Evolutionary conservation across 2,797 vertebrate genomes (phyloP).

Genomic region (Microchirus variegatus): DNA sequence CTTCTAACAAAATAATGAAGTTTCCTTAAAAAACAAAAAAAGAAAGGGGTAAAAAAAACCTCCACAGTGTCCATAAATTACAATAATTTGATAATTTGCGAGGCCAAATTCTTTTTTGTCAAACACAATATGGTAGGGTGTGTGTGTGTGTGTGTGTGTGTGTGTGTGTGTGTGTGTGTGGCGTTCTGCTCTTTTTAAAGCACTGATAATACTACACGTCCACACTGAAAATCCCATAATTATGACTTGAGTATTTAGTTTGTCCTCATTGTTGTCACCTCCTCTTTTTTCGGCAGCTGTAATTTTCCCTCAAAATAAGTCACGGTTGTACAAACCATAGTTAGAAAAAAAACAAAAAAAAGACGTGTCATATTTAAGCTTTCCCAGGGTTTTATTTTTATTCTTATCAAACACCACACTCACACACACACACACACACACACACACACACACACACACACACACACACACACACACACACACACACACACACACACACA

Average conservation of each 20-base stretch:
- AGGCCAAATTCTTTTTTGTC: not conserved
- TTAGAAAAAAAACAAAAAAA: not conserved
- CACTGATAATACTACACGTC: not conserved
- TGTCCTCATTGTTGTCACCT: not conserved
- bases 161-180: not conserved
- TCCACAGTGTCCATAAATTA: not conserved
- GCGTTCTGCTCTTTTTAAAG: not conserved
- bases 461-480: no score
- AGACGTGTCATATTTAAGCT: not conserved
- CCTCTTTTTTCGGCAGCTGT: conserved; percentile 3
- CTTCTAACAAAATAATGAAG: no score
- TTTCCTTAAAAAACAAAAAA: no score
- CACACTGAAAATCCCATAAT: not conserved
- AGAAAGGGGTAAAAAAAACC: not conserved
- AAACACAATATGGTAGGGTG: not conserved
- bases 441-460: no score
- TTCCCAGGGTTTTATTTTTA: not conserved
- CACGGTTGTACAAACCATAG: not conserved
- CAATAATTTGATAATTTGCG: not conserved
- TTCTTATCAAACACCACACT: not conserved
- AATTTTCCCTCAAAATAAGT: conserved; percentile 20
- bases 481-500: no score
- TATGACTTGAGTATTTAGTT: not conserved
- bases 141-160: not conserved
- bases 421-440: no score